Evolutionary conservation across 2,113 vertebrate genomes (phyloP), one percentile per base, ranked within the genome.

Genomic region (Gymnarchus niloticus): DNA sequence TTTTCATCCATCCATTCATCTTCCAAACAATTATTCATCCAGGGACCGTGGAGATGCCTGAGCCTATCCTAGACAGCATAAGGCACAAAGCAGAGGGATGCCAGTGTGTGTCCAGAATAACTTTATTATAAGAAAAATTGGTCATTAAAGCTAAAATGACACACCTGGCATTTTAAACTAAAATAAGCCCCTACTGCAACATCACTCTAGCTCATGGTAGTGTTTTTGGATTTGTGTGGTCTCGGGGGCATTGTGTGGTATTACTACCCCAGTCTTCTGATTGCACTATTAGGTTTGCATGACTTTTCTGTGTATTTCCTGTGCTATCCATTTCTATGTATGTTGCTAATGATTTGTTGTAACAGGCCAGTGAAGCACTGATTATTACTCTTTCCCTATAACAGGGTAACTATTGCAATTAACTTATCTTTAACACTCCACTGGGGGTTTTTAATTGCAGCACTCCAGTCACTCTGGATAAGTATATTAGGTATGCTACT

Each of bases 241-340:
- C n/a, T 85, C 37, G n/a, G 56, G 54, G 78, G 56, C 83, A 83
- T 83, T 33, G 56, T 84, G 48, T 78, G 87, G 83, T 91, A 65
- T 90, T 89, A 89, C 84, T 88, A 88, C 91, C 88, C 86, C 87
- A 81, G 88, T n/a, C n/a, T n/a, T n/a, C n/a, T 91, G 88, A 85
- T 89, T 90, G 86, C 87, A 85, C 51, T 89, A 83, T 91, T 92
- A 82, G 88, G 81, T 90, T n/a, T 49, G n/a, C 41, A 23, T 23
- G 57, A 1, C 48, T n/a, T 77, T 76, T n/a, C n/a, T n/a, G n/a
- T 65, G 3, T 84, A 81, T 56, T 80, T 51, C 81, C n/a, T 48
- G 44, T 41, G 54, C 41, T 23, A 9, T 80, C 56, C 49, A 52
- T 46, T n/a, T n/a, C n/a, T n/a, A n/a, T n/a, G n/a, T n/a, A n/a